These are phyloP conservation scores for Cyclophora punctaria DNA, from an alignment of 2,888 invertebrate genomes.

Conservation along the genomic window DNA sequence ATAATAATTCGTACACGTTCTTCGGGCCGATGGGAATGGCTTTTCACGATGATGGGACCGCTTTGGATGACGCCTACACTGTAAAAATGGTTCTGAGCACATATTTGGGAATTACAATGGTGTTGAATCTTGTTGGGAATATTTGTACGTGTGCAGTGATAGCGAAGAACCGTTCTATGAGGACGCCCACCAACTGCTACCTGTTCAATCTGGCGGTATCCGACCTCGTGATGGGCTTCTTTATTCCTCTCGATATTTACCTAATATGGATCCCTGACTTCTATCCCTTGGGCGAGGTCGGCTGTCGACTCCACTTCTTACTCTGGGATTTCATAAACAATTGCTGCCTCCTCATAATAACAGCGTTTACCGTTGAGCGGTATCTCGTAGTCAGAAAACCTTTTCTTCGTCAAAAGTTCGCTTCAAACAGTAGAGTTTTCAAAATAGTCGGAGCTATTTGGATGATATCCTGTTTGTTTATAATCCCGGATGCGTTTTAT, in stretches of 20 bases:
- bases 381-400: constrained; percentile 91
- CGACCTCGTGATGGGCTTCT: constrained; percentile 81
- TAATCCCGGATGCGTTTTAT: constrained; percentile 78
- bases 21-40: constrained; percentile 52
- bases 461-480: constrained; percentile 81
- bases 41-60: constrained; percentile 39
- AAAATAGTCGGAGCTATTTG: constrained; percentile 83
- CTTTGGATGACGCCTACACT: constrained; percentile 70
- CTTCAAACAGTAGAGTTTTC: constrained; percentile 84
- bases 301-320: constrained; percentile 83
- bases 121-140: constrained; percentile 83
- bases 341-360: constrained; percentile 88
- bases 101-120: constrained; percentile 77
- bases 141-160: constrained; percentile 86
- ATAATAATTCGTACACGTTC: constrained; percentile 46
- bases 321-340: constrained; percentile 88
- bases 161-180: constrained; percentile 82
- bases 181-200: constrained; percentile 88
- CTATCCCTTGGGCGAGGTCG: constrained; percentile 83
- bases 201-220: constrained; percentile 85
- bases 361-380: constrained; percentile 90
- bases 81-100: constrained; percentile 69
- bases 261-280: constrained; percentile 83
- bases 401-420: constrained; percentile 84
- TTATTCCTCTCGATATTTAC: constrained; percentile 87